Evolutionary conservation across 2,113 vertebrate genomes (phyloP).

Genomic region (Caretta caretta): DNA sequence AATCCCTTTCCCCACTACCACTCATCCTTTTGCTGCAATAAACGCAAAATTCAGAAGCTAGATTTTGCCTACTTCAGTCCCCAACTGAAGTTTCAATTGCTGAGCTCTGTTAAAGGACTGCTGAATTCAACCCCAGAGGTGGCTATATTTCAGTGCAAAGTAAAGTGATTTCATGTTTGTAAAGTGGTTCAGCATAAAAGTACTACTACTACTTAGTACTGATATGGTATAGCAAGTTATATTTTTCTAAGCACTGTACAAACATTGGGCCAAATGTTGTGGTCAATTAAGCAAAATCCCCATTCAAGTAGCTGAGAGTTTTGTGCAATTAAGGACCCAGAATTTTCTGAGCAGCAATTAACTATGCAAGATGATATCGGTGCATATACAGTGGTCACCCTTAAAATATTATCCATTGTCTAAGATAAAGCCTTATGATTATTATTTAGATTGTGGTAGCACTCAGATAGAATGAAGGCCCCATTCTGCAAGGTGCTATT

Average conservation of each 20-base stretch:
- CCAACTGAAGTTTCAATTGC: background rate
- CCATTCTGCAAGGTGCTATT: background rate
- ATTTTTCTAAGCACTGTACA: constrained; percentile 30
- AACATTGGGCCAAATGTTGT: constrained; percentile 32
- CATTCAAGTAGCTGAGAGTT: constrained; percentile 8
- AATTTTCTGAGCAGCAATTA: constrained; percentile 48
- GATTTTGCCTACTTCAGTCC: background rate
- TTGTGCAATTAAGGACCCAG: constrained; percentile 41
- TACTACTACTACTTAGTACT: background rate
- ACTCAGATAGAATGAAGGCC: background rate
- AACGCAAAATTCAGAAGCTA: background rate
- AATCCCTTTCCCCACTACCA: accelerated
- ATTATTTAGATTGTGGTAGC: constrained; percentile 25
- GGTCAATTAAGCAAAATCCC: constrained; percentile 44
- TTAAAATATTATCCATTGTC: constrained; percentile 18
- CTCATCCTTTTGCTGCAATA: background rate
- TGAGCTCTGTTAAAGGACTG: background rate
- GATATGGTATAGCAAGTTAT: background rate
- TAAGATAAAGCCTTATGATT: background rate
- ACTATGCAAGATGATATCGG: constrained; percentile 23
- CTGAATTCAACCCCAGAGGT: background rate
- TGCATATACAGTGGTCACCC: constrained; percentile 11
- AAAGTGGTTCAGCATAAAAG: background rate
- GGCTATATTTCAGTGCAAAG: background rate
- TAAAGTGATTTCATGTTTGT: background rate